Evolutionary conservation across 2,113 vertebrate genomes (phyloP).

Genomic region (Empidonax alnorum): DNA sequence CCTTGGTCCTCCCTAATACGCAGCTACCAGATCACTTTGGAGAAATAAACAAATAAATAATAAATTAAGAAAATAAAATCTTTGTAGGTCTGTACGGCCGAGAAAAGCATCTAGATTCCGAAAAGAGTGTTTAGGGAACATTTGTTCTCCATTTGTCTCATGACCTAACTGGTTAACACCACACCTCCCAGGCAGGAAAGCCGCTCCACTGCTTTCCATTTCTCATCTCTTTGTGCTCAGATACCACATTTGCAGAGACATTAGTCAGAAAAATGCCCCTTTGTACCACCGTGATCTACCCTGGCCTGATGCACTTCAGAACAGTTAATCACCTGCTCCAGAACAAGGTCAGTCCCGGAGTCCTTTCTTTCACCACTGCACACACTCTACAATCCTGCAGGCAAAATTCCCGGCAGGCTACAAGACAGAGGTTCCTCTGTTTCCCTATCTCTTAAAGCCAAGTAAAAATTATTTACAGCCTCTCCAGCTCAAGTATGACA

Average conservation of each 20-base stretch:
- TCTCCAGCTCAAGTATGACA: slow-evolving; percentile 40
- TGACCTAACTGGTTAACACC: not conserved
- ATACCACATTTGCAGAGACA: not conserved
- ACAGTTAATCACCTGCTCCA: not conserved
- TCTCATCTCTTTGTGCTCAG: not conserved
- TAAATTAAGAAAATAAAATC: not conserved
- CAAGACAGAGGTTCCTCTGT: not conserved
- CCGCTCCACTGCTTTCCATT: not conserved
- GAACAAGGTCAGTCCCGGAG: not conserved
- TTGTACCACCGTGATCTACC: not conserved
- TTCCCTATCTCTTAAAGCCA: not conserved
- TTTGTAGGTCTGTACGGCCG: rapidly evolving
- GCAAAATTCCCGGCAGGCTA: not conserved
- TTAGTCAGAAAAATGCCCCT: not conserved
- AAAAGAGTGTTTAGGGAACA: not conserved
- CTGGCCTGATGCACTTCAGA: not conserved
- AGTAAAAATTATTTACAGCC: slow-evolving; percentile 33
- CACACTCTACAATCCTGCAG: not conserved
- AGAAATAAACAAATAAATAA: not conserved
- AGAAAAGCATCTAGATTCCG: not conserved
- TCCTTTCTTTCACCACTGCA: not conserved
- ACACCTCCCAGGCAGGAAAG: not conserved
- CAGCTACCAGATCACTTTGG: not conserved
- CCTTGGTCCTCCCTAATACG: not conserved
- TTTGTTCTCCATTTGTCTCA: not conserved